Conservation (phyloP, 2,888 invertebrate genomes). For the Pimpla rufipes region DNA sequence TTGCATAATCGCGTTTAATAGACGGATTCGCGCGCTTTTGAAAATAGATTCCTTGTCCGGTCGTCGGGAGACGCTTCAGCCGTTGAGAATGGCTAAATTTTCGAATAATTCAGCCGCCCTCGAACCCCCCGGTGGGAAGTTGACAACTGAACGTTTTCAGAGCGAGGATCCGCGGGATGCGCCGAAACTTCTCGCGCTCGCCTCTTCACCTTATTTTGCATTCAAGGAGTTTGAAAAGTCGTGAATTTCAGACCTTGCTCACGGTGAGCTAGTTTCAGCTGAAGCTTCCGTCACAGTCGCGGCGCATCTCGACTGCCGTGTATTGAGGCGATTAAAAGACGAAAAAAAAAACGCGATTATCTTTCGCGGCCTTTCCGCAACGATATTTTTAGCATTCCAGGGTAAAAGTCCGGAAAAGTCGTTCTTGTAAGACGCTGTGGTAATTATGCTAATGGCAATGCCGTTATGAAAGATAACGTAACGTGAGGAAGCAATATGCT, state of each 20-base stretch:
- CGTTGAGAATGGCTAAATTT: background rate
- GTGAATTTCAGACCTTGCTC: background rate
- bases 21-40: background rate
- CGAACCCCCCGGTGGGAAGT: background rate
- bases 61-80: background rate
- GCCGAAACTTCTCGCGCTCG: background rate
- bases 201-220: background rate
- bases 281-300: background rate
- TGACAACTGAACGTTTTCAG: background rate
- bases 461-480: too few species aligned
- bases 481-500: too few species aligned
- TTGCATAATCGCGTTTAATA: too few species aligned
- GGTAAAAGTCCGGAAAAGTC: too few species aligned
- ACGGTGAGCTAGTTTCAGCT: background rate
- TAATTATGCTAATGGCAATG: too few species aligned
- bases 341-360: too few species aligned
- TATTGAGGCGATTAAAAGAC: too few species aligned
- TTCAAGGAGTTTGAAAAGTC: conserved; percentile 8
- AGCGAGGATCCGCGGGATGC: background rate
- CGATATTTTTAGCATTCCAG: too few species aligned
- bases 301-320: too few species aligned
- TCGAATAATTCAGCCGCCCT: background rate
- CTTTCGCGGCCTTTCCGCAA: too few species aligned
- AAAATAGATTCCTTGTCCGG: background rate
- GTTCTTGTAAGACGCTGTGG: too few species aligned